Base-by-base conservation (phyloP, 2,113 vertebrate species). In the Tylochromis polylepis region DNA sequence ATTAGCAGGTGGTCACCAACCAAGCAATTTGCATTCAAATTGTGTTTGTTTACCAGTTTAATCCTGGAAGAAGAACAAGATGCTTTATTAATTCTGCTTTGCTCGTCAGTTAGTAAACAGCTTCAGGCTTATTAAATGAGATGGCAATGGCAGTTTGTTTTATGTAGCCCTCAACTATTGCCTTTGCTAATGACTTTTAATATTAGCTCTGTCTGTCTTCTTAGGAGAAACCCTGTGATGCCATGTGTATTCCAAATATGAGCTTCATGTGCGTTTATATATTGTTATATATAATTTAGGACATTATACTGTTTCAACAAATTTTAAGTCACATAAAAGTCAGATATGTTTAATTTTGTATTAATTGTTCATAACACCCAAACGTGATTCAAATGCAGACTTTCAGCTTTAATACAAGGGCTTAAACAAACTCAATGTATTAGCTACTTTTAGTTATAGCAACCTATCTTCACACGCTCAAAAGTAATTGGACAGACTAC, bases 41-140 rank as follows among this genome's bases (percentile, higher is more conserved):
- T 81, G 38, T 88, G 86, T 94, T 90, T 89, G 79, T 60, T 81
- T 38, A 84, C 67, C 36, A n/a, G 38, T 89, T 92, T 24, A 82
- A 46, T 78, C 82, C 81, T 78, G 29, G 81, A 89, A 56, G 41
- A 78, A 34, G 34, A 77, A 81, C 85, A 80, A 58, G 43, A 85
- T 55, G 81, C 67, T 87, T 87, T 92, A 89, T 90, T 91, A 83
- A 92, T 88, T 91, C 57, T 80, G 72, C 87, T 90, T 85, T 53
- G 38, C 59, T 85, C 56, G 60, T 88, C 36, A 59, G 14, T 84
- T 46, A 3, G 85, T 88, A 90, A 91, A 92, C 89, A 93, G 81
- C 87, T 82, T 59, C 51, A 20, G 87, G 83, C 62, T 36, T 36
- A 75, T 83, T 80, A 88, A 85, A 43, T 1, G 4, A 82, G 72